Evolutionary conservation across 2,888 invertebrate species (phyloP).

Genomic region (Malthinus flaveolus): DNA sequence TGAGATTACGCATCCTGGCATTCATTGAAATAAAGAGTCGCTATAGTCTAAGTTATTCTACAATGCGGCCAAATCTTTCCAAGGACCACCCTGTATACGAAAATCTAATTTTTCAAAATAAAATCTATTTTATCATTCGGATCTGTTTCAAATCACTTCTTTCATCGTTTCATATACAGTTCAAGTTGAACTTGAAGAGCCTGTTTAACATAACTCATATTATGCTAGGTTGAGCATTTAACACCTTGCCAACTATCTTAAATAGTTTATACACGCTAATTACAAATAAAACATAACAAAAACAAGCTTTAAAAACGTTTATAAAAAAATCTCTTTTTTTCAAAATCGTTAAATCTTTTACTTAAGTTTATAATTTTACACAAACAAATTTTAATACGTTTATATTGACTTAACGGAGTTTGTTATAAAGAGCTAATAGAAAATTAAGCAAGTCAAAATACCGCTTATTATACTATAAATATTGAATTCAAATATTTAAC

Average conservation of each 20-base stretch:
- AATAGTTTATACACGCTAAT: slow-evolving; percentile 16
- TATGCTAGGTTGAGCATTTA: slow-evolving; percentile 19
- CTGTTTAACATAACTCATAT: slow-evolving; percentile 23
- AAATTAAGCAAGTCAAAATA: slow-evolving; percentile 11
- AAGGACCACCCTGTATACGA: no score
- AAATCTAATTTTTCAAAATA: no score
- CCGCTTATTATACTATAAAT: slow-evolving; percentile 3
- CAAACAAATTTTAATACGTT: slow-evolving; percentile 11
- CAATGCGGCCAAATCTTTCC: no score
- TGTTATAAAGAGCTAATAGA: slow-evolving; percentile 9
- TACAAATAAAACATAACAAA: slow-evolving; percentile 11
- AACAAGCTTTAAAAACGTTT: not conserved
- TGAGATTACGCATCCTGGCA: no score
- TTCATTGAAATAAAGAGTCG: no score
- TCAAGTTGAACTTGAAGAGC: slow-evolving; percentile 14
- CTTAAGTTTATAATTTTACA: slow-evolving; percentile 7
- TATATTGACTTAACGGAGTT: slow-evolving; percentile 15
- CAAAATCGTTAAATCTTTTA: slow-evolving; percentile 1
- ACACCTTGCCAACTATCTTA: slow-evolving; percentile 15
- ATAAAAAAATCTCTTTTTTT: no score
- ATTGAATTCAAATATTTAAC: slow-evolving; percentile 19
- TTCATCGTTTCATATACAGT: slow-evolving; percentile 13
- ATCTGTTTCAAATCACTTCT: slow-evolving; percentile 18
- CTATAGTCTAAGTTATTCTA: no score
- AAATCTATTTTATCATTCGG: not conserved